Conservation (phyloP, 1,140 invertebrate species). For the Zaprionus lachaisei region DNA sequence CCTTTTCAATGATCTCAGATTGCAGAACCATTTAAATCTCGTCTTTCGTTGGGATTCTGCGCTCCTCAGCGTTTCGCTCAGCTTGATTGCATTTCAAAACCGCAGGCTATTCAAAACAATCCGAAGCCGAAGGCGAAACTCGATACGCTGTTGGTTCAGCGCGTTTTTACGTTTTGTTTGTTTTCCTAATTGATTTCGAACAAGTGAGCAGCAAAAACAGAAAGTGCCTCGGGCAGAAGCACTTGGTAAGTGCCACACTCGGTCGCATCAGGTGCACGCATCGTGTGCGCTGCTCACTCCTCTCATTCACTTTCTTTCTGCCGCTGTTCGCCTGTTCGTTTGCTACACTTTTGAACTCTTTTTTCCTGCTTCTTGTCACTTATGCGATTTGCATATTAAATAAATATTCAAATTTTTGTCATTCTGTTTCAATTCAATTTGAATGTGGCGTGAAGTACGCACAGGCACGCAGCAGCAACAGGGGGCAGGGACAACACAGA, state of each 20-base stretch:
- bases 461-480: slow-evolving; percentile 46
- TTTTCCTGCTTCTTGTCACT: not conserved
- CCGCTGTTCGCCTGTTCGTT: slow-evolving; percentile 34
- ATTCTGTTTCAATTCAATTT: slow-evolving; percentile 60
- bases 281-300: not conserved
- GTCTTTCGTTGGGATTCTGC: slow-evolving; percentile 43
- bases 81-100: slow-evolving; percentile 69
- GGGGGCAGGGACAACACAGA: not conserved
- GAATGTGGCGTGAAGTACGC: slow-evolving; percentile 64
- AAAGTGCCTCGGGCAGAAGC: not conserved
- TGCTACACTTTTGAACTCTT: slow-evolving; percentile 51
- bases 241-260: not conserved
- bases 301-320: not conserved
- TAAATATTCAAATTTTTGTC: slow-evolving; percentile 16
- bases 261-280: not conserved
- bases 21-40: slow-evolving; percentile 12
- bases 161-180: slow-evolving; percentile 43
- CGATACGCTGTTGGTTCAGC: not conserved
- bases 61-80: slow-evolving; percentile 50
- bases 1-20: not conserved
- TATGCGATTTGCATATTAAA: slow-evolving; percentile 17
- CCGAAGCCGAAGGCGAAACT: not conserved
- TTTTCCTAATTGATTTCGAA: slow-evolving; percentile 78
- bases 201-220: slow-evolving; percentile 60
- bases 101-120: slow-evolving; percentile 35